Conservation (phyloP, 2,888 invertebrate species). For the Saturnia pavonia region DNA sequence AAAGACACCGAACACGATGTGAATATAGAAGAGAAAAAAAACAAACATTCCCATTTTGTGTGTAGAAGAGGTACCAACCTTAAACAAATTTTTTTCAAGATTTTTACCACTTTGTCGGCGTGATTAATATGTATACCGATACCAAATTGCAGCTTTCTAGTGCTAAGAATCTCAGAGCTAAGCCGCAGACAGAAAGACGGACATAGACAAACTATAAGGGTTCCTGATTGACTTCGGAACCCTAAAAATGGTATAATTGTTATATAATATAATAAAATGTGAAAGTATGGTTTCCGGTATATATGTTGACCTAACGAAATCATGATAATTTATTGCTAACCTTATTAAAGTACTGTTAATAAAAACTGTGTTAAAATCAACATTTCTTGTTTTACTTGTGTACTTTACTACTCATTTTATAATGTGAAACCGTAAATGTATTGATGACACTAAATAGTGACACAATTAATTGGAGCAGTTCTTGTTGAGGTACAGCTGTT, state of each 20-base stretch:
- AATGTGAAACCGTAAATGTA: not conserved
- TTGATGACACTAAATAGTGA: not conserved
- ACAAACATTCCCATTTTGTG: too few species aligned
- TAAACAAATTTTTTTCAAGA: too few species aligned
- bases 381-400: conserved; percentile 2
- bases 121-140: too few species aligned
- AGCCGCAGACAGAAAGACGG: too few species aligned
- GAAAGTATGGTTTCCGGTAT: conserved; percentile 3
- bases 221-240: too few species aligned
- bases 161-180: too few species aligned
- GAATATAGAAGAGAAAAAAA: too few species aligned
- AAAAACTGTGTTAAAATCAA: conserved; percentile 8
- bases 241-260: not conserved
- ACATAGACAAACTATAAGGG: too few species aligned
- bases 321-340: not conserved
- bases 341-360: not conserved
- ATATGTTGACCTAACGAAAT: not conserved
- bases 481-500: not conserved
- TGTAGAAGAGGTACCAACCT: too few species aligned
- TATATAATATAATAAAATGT: not conserved
- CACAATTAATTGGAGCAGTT: not conserved
- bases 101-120: too few species aligned
- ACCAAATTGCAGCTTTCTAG: too few species aligned
- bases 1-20: too few species aligned
- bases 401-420: not conserved